A percentile compares a stretch with the other conserved stretches of the same genome.
phyloP scores from a whole-genome alignment of 2,888 invertebrate genomes.

The Tridacna gigas region DNA sequence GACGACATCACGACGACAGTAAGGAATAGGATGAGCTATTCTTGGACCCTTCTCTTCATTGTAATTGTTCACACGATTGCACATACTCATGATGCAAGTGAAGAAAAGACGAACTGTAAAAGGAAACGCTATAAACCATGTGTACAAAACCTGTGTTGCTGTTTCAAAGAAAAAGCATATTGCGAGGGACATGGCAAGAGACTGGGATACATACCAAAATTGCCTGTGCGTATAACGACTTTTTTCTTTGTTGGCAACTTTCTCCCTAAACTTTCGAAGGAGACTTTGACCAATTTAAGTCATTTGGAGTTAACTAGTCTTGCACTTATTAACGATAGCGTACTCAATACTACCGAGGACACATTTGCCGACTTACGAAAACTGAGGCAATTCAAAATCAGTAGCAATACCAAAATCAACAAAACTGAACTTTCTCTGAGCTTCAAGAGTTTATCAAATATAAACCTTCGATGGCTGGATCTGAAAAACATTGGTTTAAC shows the following conservation, averaged over 20 bases:
- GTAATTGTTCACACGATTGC: too few relatives aligned
- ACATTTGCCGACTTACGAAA: not conserved
- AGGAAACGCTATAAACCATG: too few relatives aligned
- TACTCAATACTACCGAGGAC: not conserved
- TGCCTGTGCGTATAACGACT: not conserved
- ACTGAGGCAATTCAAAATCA: not conserved
- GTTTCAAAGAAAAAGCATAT: not conserved
- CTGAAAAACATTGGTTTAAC: not conserved
- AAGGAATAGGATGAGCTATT: too few relatives aligned
- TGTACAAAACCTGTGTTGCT: conserved; percentile 2
- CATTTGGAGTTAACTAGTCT: not conserved
- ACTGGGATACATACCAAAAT: conserved; percentile 3
- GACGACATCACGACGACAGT: too few relatives aligned
- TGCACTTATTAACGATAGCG: not conserved
- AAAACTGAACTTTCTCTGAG: not conserved
- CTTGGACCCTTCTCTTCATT: too few relatives aligned
- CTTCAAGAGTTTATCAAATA: not conserved
- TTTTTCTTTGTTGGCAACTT: not conserved
- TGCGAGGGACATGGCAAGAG: not conserved
- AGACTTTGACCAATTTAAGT: not conserved
- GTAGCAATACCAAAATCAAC: not conserved
- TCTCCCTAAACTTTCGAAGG: not conserved
- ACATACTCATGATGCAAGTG: too few relatives aligned
- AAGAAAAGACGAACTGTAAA: too few relatives aligned
- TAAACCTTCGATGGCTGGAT: not conserved